phyloP scores from a whole-genome alignment of 2,797 vertebrate species.

The Cryptoprocta ferox region DNA sequence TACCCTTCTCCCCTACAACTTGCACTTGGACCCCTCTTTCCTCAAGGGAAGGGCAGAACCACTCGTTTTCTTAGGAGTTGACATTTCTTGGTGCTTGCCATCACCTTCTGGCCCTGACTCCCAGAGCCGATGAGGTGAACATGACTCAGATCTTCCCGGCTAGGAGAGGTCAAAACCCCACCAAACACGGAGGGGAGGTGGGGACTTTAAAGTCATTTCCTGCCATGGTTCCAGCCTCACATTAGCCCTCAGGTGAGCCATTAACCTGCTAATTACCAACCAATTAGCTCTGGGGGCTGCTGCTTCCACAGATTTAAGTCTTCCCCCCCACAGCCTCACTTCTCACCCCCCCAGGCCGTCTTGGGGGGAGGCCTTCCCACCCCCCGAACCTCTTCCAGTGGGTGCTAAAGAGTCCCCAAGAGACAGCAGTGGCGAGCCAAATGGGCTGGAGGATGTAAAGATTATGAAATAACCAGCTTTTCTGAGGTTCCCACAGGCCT shows the following conservation, averaged over 20 bases:
- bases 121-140: neutral
- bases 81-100: neutral
- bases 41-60: neutral
- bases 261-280: conserved; percentile 60
- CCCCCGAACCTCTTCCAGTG: neutral
- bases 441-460: neutral
- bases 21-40: neutral
- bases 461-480: neutral
- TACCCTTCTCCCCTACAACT: rapidly evolving
- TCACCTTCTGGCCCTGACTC: neutral
- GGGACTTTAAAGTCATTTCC: neutral
- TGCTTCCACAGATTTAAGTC: neutral
- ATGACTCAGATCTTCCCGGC: neutral
- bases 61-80: neutral
- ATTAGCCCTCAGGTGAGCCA: conserved; percentile 28
- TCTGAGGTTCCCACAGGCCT: neutral
- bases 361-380: neutral
- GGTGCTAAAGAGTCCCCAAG: neutral
- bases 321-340: neutral
- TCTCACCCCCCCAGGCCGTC: neutral
- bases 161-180: neutral
- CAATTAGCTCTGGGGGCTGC: neutral
- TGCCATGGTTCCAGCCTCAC: neutral
- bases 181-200: neutral
- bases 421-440: neutral